Conservation (phyloP, 2,113 vertebrate genomes). For the Merops nubicus region DNA sequence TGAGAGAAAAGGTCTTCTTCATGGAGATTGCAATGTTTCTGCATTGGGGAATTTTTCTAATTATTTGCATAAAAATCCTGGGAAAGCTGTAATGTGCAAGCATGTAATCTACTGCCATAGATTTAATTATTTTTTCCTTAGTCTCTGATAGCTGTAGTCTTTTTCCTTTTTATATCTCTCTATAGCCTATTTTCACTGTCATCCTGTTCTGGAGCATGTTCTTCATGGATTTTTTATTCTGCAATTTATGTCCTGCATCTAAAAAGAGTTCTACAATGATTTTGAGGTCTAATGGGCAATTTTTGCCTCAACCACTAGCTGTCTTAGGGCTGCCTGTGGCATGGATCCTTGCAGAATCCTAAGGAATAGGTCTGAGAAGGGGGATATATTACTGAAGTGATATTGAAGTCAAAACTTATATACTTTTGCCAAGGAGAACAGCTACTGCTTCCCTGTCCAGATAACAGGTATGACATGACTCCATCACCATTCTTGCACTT, state of each 20-base stretch:
- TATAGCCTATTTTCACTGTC: neutral
- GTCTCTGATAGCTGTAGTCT: neutral
- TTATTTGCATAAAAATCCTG: neutral
- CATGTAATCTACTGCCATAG: neutral
- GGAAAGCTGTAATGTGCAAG: neutral
- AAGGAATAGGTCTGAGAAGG: neutral
- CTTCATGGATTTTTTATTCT: neutral
- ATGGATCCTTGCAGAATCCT: neutral
- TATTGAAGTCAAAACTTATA: neutral
- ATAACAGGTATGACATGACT: neutral
- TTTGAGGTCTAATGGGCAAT: neutral
- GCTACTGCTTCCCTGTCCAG: neutral
- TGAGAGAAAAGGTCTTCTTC: neutral
- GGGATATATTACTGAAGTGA: neutral
- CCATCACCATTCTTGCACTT: neutral
- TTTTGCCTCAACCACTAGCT: neutral
- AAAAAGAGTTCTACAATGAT: neutral
- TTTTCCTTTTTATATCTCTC: neutral
- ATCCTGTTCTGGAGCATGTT: neutral
- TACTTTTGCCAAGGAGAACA: neutral
- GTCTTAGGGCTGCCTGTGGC: neutral
- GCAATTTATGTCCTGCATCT: neutral
- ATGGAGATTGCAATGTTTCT: too few relatives aligned
- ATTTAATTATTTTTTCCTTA: neutral
- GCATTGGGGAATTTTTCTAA: neutral